Evolutionary conservation across 2,797 vertebrate species (phyloP), one percentile per base, ranked within the genome.

Genomic region (Eulemur coronatus): DNA sequence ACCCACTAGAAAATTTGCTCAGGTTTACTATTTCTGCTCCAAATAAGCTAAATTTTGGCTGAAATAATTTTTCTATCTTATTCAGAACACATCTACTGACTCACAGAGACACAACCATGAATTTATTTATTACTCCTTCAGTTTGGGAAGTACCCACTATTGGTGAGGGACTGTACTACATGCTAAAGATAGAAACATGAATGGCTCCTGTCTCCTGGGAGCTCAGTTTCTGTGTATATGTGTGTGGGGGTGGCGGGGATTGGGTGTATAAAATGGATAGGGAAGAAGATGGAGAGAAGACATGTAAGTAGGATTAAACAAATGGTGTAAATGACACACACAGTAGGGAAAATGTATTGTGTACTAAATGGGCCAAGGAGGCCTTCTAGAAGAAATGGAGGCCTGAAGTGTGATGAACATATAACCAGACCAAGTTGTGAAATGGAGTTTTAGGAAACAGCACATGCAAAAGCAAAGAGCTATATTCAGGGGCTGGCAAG

Each of bases 371-470:
- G 30, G 1, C 4, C 35, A 91, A 59, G 52, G 5, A 94, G 35
- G 57, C 9, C 38, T 95, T 96, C 69, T n/a, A 20, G 84, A 92
- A 93, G 76, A 95, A 89, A 38, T 4, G n/a, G 38, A 96, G 46
- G n/a, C 86, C 70, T 65, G 30, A 89, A 86, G 13, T 79, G 57
- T 75, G 55, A 73, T 48, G 55, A 82, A 55, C n/a, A 30, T 38
- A 18, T 35, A 69, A 65, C 13, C 24, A 65, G 24, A 52, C 17
- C 50, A 61, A 76, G 48, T 41, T 95, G 72, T 80, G 78, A 26
- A 70, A n/a, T 38, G 11, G 14, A 18, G 3, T 82, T 92, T 96
- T 41, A 59, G 41, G 15, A 75, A 65, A 65, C 10, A 28, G 10
- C 24, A 61, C 1, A 1, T 63, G 13, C 11, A n/a, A 75, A 72